Base-by-base conservation (phyloP, 2,797 vertebrate genomes). In the Sarcoramphus papa region DNA sequence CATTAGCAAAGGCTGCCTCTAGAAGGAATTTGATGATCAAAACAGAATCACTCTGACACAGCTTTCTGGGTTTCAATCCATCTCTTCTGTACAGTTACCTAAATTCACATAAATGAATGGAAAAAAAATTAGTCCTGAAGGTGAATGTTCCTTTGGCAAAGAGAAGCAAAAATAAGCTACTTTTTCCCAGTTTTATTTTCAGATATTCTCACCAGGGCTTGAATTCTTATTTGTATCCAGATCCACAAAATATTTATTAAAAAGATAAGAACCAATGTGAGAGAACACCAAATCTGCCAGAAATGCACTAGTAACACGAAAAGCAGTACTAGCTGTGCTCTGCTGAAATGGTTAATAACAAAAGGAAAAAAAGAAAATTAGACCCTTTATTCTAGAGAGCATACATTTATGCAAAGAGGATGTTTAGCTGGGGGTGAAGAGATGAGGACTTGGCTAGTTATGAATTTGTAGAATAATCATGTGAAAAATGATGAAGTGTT, bases 391-490 rank as follows among this genome's bases (percentile, higher is more conserved):
- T 95, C 75, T 73, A 94, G 97, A 97, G 95, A 87, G 63, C 73
- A 50, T 82, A 51, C n/a, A 82, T 97, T 93, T 97, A 91, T 95
- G 84, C 83, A 95, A 96, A 92, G 88, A 89, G 70, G 92, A 56
- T 96, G 92, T 97, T 97, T 97, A 94, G 96, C 92, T 95, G 54
- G 91, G 83, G 88, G 88, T 95, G 93, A 90, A 89, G 68, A 90
- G 92, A 94, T 85, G 91, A 94, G 62, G 93, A 97, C 73, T 95
- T 95, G 93, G 76, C 74, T 96, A 96, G 93, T 88, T 70, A 95
- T 82, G 90, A 92, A 96, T 81, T 91, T 96, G 90, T 78, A 87
- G 93, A 96, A 97, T 97, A 96, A 97, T 79, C 95, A 85, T 90
- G 83, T 83, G 73, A 88, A 96, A 95, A 74, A 96, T 85, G 85